Percentiles rank a stretch among this genome's conserved stretches.
Conservation (phyloP, 2,888 invertebrate genomes). For the Phymatocera aterrima region DNA sequence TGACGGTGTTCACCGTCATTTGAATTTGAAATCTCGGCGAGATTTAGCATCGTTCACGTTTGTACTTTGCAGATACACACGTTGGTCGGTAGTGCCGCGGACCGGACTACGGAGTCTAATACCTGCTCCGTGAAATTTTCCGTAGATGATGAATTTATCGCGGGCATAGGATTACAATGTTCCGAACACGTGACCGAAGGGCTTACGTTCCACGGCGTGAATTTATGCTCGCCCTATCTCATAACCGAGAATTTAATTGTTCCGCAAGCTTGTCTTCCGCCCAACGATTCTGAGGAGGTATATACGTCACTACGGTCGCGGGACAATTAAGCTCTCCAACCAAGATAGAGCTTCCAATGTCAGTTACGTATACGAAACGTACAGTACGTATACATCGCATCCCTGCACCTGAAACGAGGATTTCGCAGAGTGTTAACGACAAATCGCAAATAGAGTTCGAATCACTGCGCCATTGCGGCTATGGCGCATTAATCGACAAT, state of each 20-base stretch:
- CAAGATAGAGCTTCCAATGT: constrained; percentile 20
- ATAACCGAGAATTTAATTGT: constrained; percentile 26
- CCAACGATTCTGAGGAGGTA: constrained; percentile 1
- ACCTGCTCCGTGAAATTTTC: no score
- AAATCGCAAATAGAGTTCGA: constrained; percentile 7
- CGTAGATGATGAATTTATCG: background rate
- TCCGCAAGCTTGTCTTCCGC: constrained; percentile 5
- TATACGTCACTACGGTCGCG: no score
- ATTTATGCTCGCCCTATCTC: constrained; percentile 26
- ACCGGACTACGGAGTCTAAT: no score
- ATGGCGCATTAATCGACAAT: background rate
- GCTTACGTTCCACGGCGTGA: background rate
- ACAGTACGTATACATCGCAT: background rate
- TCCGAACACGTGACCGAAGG: background rate
- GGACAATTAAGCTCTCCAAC: constrained; percentile 7
- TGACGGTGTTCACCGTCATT: no score
- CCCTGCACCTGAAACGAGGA: background rate
- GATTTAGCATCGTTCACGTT: no score
- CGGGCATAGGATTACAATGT: background rate
- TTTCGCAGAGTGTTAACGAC: background rate
- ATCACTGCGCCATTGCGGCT: background rate
- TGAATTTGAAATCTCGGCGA: background rate
- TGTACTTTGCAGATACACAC: no score
- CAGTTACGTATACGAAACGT: no score
- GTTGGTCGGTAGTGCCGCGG: no score